phyloP scores from a whole-genome alignment of 2,113 vertebrate genomes.

The Coryphaenoides rupestris region DNA sequence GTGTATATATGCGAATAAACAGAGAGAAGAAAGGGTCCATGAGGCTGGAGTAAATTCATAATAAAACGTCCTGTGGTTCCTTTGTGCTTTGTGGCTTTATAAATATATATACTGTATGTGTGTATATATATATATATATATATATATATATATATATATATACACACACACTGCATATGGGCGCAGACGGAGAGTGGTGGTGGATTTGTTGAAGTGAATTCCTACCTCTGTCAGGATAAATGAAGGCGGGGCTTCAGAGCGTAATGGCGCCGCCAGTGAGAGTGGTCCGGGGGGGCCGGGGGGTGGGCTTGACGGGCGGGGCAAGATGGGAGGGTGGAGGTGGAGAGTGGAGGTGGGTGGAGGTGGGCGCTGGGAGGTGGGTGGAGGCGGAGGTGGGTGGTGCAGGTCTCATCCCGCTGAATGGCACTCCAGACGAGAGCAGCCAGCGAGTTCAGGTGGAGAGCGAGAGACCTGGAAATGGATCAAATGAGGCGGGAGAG shows the following conservation, averaged over 20 bases:
- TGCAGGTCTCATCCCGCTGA: not conserved
- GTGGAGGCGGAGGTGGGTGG: not conserved
- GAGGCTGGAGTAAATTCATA: not conserved
- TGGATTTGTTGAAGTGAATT: conserved; percentile 45
- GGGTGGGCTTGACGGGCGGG: not conserved
- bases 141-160: no score
- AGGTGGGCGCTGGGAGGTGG: not conserved
- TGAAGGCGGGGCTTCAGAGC: conserved; percentile 37
- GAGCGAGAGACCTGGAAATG: conserved; percentile 19
- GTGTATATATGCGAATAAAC: no score
- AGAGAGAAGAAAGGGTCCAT: conserved; percentile 13
- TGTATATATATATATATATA: no score
- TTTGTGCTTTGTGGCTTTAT: conserved; percentile 43
- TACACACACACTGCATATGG: no score
- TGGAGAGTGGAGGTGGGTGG: not conserved
- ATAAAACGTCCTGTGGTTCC: conserved; percentile 42
- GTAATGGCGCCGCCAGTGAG: conserved; percentile 3
- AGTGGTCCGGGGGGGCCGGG: conserved; percentile 8
- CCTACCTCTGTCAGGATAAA: conserved; percentile 14
- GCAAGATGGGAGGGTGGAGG: no score
- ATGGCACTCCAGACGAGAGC: conserved; percentile 15
- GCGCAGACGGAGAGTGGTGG: not conserved
- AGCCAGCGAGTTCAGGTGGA: not conserved
- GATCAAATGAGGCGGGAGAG: conserved; percentile 46
- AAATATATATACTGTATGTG: no score